Percentiles rank a stretch among this genome's conserved stretches.
phyloP scores from a whole-genome alignment of 2,113 vertebrate species.

The Aix galericulata region DNA sequence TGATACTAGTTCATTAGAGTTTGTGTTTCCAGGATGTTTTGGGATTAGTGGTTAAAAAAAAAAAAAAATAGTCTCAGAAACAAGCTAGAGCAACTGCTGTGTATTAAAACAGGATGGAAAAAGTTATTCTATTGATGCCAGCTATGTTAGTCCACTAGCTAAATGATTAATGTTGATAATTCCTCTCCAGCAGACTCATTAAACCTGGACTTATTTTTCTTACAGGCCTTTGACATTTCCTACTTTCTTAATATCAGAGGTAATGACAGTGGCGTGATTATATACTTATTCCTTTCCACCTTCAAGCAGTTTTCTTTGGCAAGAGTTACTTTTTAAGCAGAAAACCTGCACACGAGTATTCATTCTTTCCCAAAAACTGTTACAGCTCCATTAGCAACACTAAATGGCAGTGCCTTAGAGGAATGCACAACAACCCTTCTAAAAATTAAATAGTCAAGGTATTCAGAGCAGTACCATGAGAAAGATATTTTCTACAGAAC shows the following conservation, averaged over 20 bases:
- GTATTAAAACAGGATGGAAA: conserved; percentile 62
- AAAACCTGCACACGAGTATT: conserved; percentile 72
- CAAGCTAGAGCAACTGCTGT: conserved; percentile 35
- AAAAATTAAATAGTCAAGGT: conserved; percentile 61
- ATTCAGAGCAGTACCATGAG: conserved; percentile 26
- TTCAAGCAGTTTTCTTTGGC: conserved; percentile 77
- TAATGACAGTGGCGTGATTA: conserved; percentile 79
- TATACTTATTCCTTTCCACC: conserved; percentile 80
- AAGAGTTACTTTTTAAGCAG: conserved; percentile 49
- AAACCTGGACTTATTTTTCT: conserved; percentile 77
- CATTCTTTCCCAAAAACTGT: conserved; percentile 75
- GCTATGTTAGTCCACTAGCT: conserved; percentile 60
- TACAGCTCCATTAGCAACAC: conserved; percentile 70
- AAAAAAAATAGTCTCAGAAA: not conserved
- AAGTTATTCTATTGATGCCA: conserved; percentile 74
- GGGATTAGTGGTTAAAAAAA: conserved; percentile 17
- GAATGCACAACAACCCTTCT: conserved; percentile 33
- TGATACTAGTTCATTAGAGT: not conserved
- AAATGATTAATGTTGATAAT: conserved; percentile 80
- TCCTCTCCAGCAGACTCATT: conserved; percentile 78
- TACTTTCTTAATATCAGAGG: conserved; percentile 79
- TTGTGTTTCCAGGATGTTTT: conserved; percentile 53
- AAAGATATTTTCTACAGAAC: conserved; percentile 64
- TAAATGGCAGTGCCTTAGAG: conserved; percentile 61
- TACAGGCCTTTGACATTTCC: conserved; percentile 77